Conservation (phyloP, 2,797 vertebrate genomes). For the Chaetophractus vellerosus region DNA sequence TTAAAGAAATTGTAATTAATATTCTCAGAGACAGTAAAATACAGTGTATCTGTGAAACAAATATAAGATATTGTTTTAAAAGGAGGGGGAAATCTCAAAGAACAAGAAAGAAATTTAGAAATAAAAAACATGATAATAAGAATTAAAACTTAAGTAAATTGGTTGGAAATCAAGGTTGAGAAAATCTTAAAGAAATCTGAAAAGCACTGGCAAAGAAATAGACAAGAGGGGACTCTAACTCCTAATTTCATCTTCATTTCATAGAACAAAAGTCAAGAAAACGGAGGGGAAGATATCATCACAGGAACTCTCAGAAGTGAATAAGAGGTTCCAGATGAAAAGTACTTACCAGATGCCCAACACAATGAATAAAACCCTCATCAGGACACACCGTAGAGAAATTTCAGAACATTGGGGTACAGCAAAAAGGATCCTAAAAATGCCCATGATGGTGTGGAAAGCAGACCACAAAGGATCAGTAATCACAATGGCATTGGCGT, state of each 20-base stretch:
- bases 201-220: conserved; percentile 32
- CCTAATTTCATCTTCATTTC: conserved; percentile 11
- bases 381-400: neutral
- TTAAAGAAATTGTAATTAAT: conserved; percentile 17
- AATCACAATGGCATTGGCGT: neutral
- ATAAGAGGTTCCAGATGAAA: neutral
- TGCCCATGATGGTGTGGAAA: neutral
- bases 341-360: neutral
- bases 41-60: neutral
- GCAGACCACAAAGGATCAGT: neutral
- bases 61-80: neutral
- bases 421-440: neutral
- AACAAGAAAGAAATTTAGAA: conserved; percentile 13
- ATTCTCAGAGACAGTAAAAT: conserved; percentile 8
- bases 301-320: neutral
- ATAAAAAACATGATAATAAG: conserved; percentile 58
- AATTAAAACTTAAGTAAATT: neutral
- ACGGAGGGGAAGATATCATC: neutral
- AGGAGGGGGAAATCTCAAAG: neutral
- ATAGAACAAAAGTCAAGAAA: conserved; percentile 32
- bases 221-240: neutral
- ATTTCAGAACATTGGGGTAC: neutral
- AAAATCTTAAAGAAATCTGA: conserved; percentile 46
- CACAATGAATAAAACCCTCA: neutral
- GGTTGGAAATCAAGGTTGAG: neutral